phyloP scores from a whole-genome alignment of 2,888 invertebrate genomes.

The Callinectes sapidus region DNA sequence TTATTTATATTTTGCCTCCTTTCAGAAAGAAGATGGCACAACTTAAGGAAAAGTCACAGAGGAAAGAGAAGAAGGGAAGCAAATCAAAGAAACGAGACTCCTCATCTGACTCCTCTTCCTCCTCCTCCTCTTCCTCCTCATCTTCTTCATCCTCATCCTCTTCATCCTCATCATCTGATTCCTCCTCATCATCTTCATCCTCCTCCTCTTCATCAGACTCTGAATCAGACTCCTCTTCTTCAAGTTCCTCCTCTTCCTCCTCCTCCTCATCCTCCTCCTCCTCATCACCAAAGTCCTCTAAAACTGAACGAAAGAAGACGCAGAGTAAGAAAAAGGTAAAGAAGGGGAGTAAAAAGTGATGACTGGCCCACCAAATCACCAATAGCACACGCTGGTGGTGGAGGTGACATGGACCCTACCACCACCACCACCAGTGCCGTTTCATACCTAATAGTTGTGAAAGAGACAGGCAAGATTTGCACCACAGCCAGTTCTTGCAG shows the following conservation, averaged over 20 bases:
- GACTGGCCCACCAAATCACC: neutral
- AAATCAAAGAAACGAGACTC: constrained; percentile 43
- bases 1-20: neutral
- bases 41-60: constrained; percentile 32
- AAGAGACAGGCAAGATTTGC: too few species aligned
- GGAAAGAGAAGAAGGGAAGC: constrained; percentile 27
- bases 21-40: constrained; percentile 38
- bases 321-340: constrained; percentile 5
- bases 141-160: constrained; percentile 48
- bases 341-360: neutral
- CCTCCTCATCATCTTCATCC: neutral
- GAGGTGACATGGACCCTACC: neutral
- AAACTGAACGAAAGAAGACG: neutral
- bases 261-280: neutral
- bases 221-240: neutral
- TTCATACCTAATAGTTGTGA: too few species aligned
- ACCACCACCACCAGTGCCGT: neutral
- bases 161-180: constrained; percentile 18
- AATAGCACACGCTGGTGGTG: neutral
- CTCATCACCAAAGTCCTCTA: neutral
- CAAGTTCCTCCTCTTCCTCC: neutral
- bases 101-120: constrained; percentile 55
- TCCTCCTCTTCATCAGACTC: neutral
- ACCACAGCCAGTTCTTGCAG: too few species aligned
- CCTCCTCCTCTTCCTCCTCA: constrained; percentile 50